Evolutionary conservation across 2,113 vertebrate species (phyloP), one percentile per base, ranked within the genome.

Genomic region (Bufo gargarizans): DNA sequence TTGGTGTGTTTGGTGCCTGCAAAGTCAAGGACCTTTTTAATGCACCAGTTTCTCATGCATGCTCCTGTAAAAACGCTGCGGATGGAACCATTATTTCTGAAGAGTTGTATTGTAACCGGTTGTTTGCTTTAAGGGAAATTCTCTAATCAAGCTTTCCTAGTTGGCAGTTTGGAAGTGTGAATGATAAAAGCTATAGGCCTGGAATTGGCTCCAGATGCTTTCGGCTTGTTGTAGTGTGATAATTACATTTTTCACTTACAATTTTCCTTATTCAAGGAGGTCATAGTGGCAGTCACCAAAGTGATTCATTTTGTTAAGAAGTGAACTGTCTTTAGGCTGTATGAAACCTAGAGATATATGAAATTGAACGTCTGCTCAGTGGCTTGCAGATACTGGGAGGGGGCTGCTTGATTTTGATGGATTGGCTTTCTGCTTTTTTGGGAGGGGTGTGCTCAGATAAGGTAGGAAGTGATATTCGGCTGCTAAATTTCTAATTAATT

Each of bases 401-500:
- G 92, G 94, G 92, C 92, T 84, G 89, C 85, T 92, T 95, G 93
- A 95, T 90, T 92, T 94, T 96, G 95, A 96, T 89, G 71, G 82
- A 89, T 96, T 95, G 95, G 95, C 95, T 94, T 93, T 92, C 91
- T 90, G 89, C 84, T 88, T 91, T 90, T 93, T 89, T 78, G 72
- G 82, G 72, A 89, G 86, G 87, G 81, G 82, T 77, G 59, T 58
- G 88, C 16, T 74, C 89, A 91, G 93, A 96, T 95, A 93, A 91
- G 93, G 94, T 93, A 92, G 94, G 94, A 96, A 93, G 94, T 89
- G 94, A 96, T 95, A 94, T 86, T 93, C 92, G 95, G 93, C 93
- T 94, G 93, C 94, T 95, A 96, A 96, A 97, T 96, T 97, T 97
- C 93, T 97, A 98, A 98, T 98, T 97, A 98, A 96, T 98, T 98